Base-by-base conservation (phyloP, 2,797 vertebrate species). In the Artibeus lituratus region DNA sequence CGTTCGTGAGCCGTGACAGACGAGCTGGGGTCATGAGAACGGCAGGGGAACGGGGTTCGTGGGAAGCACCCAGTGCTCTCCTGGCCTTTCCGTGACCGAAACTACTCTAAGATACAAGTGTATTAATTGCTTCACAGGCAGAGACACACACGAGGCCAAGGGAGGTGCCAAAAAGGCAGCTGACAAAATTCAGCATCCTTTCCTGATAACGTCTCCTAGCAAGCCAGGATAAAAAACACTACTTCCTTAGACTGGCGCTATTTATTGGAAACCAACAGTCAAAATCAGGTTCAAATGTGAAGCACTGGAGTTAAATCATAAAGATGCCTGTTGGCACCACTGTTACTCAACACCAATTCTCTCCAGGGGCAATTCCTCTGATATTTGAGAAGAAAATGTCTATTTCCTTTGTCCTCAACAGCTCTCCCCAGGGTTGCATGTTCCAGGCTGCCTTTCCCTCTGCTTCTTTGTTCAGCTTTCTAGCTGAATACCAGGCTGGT, bases 181-280 rank as follows among this genome's bases (percentile, higher is more conserved):
- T 87, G 95, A 83, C 94, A 95, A 94, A 94, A 94, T 59, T 65
- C 42, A 72, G 91, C 65, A 87, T 53, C 85, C 49, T 94, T 92
- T 97, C 78, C 85, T 91, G 93, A 90, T 96, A 95, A 95, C 94
- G 97, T 94, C 95, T 96, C 59, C 51, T 10, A 51, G 88, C 70
- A 76, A 85, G 72, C 22, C 76, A 92, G 69, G 67, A 94, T 94
- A 83, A 95, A 95, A 91, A 32, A 87, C 16, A 72, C 19, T 62
- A 55, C 53, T 87, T 94, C 77, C 85, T 92, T 72, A 67, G 73
- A 92, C 49, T 74, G 21, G 15, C n/a, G 88, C 93, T 55, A 95
- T 59, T 93, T 87, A 95, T 83, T 62, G 39, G 74, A 94, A 93
- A 78, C 77, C 80, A 42, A 86, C 72, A 72, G 69, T 49, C 74